These are phyloP conservation scores for Cacoxenus indagator DNA, from an alignment of 2,888 invertebrate genomes.

Conservation along the genomic window DNA sequence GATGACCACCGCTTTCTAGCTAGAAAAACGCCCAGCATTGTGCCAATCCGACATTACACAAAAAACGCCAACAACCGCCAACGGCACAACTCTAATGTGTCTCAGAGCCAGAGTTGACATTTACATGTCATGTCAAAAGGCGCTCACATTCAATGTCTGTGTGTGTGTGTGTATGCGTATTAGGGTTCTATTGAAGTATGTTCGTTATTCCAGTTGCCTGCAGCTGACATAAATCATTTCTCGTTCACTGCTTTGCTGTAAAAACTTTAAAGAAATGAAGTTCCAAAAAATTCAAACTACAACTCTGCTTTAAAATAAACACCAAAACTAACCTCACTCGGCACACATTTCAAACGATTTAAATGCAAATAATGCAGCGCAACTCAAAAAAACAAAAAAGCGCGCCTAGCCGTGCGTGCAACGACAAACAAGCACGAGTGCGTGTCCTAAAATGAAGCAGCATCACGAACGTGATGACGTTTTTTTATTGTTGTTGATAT, in stretches of 20 bases:
- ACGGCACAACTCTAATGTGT: conserved; percentile 14
- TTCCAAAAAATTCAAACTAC: not conserved
- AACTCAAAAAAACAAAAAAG: not conserved
- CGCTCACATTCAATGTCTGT: conserved; percentile 6
- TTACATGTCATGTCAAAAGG: conserved; percentile 18
- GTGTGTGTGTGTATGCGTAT: not conserved
- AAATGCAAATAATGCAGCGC: not conserved
- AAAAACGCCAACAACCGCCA: not conserved
- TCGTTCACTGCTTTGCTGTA: not conserved
- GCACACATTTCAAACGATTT: not conserved
- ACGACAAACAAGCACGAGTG: not conserved
- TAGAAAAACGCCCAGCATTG: not conserved
- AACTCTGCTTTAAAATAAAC: too few species aligned
- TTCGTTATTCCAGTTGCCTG: not conserved
- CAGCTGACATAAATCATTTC: conserved; percentile 6
- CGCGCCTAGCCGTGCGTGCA: not conserved
- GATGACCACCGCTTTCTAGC: not conserved
- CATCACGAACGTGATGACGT: not conserved
- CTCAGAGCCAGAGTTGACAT: conserved; percentile 17
- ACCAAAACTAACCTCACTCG: too few species aligned
- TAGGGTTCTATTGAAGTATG: not conserved
- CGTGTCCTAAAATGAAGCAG: not conserved
- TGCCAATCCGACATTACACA: too few species aligned
- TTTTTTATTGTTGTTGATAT: not conserved
- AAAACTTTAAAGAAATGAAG: not conserved